A percentile compares a stretch with the other conserved stretches of the same genome.
Conservation (phyloP, 2,888 invertebrate genomes). For the Frankliniella fusca region DNA sequence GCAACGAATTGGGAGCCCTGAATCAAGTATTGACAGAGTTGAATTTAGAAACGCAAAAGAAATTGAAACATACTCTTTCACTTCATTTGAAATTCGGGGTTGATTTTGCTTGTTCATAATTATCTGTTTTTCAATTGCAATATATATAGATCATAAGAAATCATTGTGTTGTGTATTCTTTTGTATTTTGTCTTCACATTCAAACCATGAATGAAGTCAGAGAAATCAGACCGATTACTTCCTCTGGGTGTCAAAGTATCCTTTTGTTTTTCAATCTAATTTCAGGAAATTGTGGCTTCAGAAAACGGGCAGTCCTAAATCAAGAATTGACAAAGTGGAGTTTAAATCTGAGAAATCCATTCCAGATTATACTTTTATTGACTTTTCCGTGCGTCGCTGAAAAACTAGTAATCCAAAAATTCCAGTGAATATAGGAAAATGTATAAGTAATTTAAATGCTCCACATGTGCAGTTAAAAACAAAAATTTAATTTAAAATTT, state of each 20-base stretch:
- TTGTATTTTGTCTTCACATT: no score
- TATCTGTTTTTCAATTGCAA: not conserved
- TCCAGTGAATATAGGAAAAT: not conserved
- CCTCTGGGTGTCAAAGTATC: no score
- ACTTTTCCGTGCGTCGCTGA: not conserved
- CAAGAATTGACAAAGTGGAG: conserved; percentile 44
- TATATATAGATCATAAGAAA: not conserved
- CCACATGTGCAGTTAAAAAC: not conserved
- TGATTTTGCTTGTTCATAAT: not conserved
- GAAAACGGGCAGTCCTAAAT: conserved; percentile 45
- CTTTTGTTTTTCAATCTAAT: not conserved
- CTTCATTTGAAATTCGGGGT: not conserved
- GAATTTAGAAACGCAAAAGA: conserved; percentile 44
- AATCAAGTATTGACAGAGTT: conserved; percentile 44
- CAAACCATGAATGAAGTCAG: not conserved
- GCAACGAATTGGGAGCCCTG: conserved; percentile 45
- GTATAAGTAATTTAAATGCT: not conserved
- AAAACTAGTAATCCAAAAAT: not conserved
- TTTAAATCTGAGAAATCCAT: conserved; percentile 43
- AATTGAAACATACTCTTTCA: conserved; percentile 37
- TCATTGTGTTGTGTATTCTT: no score
- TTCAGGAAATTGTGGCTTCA: conserved; percentile 44
- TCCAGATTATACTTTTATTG: conserved; percentile 29
- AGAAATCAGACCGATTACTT: no score
- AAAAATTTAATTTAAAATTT: no score